Evolutionary conservation across 2,797 vertebrate species (phyloP), one percentile per base, ranked within the genome.

Genomic region (Hyperoplus immaculatus): DNA sequence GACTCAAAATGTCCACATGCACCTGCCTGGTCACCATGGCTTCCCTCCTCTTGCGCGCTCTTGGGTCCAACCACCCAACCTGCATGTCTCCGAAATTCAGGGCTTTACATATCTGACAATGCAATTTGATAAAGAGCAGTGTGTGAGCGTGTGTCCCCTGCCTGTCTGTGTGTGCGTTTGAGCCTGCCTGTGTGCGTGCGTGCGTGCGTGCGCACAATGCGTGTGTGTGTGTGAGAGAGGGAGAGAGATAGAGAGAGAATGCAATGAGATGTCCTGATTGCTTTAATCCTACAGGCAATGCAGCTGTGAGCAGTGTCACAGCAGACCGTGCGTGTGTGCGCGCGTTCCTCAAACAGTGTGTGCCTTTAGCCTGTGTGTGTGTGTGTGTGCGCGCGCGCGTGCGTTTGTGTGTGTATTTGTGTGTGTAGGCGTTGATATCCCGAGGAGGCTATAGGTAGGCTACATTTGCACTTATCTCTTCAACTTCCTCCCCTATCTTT

Each of bases 271-370:
- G 95, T 94, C 94, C 95, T 94, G 95, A 94, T 95, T 96, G 95
- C 95, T 95, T 96, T 95, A 95, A 97, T 96, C 97, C 97, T 96
- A 96, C 96, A 97, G 96, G 96, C 97, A 97, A 96, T 98, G 97
- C 97, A 99, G 98, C 95, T 97, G 96, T 97, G 96, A 96, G 97
- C 96, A 94, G 91, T 93, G 93, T 93, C 91, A 92, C 90, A 89
- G 92, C 89, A 85, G 88, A 82, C 49, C 82, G 84, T 71, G 87
- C 69, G 50, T 29, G 51, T 54, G 51, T 57, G 72, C 36, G 75
- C 18, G 29, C 29, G 29, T 29, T 29, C 29, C 3, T 29, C 29
- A 29, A 29, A 29, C 29, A 29, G 29, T 29, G 29, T 29, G 29
- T 29, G 29, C 29, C 29, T 29, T 29, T 29, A 29, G 29, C 29